Conservation (phyloP, 1,140 invertebrate genomes). For the Aradophagus sp. region DNA sequence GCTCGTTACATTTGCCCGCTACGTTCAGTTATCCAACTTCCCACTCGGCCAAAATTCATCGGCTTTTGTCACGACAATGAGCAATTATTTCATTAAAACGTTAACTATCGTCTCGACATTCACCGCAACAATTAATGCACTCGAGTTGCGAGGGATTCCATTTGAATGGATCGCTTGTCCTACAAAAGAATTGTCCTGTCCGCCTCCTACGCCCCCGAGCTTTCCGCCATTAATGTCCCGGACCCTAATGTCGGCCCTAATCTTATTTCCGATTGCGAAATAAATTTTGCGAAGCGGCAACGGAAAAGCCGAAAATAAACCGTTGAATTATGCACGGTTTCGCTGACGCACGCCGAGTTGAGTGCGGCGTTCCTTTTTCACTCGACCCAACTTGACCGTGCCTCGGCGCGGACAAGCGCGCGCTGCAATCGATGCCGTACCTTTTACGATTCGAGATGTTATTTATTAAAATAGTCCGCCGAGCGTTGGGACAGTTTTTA, state of each 20-base stretch:
- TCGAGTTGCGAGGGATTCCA: slow-evolving; percentile 18
- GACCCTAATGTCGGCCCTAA: slow-evolving; percentile 1
- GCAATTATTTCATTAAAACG: slow-evolving; percentile 48
- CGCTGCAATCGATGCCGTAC: slow-evolving; percentile 26
- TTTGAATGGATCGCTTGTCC: neutral
- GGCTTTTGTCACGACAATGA: slow-evolving; percentile 44
- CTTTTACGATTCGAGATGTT: slow-evolving; percentile 30
- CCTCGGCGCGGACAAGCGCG: slow-evolving; percentile 9
- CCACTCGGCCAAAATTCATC: slow-evolving; percentile 40
- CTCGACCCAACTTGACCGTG: slow-evolving; percentile 30
- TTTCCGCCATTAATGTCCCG: no score
- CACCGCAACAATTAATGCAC: slow-evolving; percentile 35
- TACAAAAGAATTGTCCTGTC: slow-evolving; percentile 3
- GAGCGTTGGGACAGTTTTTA: slow-evolving; percentile 39
- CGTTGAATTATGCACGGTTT: slow-evolving; percentile 31
- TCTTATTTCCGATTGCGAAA: neutral
- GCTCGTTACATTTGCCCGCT: slow-evolving; percentile 34
- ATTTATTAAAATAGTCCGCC: slow-evolving; percentile 42
- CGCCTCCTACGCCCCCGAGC: no score
- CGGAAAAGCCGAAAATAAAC: no score
- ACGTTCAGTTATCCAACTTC: slow-evolving; percentile 40
- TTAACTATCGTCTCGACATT: slow-evolving; percentile 41
- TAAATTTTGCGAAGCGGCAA: neutral
- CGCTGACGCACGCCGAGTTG: slow-evolving; percentile 15
- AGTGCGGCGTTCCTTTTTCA: slow-evolving; percentile 25